Conservation (phyloP, 2,888 invertebrate genomes). For the Amphiduros pacificus region DNA sequence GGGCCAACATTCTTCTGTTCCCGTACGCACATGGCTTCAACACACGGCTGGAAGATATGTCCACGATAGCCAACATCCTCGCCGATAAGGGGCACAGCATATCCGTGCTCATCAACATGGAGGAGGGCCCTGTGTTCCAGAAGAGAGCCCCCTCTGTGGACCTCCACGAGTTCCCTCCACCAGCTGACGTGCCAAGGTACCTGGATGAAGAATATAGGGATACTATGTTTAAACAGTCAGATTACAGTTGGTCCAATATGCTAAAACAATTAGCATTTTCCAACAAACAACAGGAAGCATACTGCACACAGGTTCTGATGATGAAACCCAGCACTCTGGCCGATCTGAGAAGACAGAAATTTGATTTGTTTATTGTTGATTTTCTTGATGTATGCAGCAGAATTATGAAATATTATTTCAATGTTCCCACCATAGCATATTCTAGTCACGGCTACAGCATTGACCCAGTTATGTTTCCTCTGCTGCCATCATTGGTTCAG, state of each 20-base stretch:
- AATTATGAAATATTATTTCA: background rate
- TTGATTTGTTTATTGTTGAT: conserved; percentile 2
- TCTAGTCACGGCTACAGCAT: background rate
- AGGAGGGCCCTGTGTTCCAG: background rate
- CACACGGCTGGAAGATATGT: background rate
- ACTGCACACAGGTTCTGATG: background rate
- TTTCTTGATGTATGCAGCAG: background rate
- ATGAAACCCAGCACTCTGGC: background rate
- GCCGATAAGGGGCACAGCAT: background rate
- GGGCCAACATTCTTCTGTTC: background rate
- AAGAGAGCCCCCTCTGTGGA: background rate
- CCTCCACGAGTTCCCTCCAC: background rate
- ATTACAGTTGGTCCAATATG: background rate
- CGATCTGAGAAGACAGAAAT: background rate
- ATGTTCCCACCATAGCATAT: conserved; percentile 4
- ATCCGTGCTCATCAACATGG: background rate
- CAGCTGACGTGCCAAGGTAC: background rate
- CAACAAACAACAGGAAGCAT: background rate
- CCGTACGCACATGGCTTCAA: conserved; percentile 7
- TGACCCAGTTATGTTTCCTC: background rate
- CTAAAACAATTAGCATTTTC: background rate
- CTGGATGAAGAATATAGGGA: background rate
- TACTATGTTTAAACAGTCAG: background rate
- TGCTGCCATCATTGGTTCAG: conserved; percentile 2
- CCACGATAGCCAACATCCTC: background rate